Percentiles rank a stretch among this genome's conserved stretches.
Conservation (phyloP, 2,113 vertebrate genomes). For the Oryzias javanicus region DNA sequence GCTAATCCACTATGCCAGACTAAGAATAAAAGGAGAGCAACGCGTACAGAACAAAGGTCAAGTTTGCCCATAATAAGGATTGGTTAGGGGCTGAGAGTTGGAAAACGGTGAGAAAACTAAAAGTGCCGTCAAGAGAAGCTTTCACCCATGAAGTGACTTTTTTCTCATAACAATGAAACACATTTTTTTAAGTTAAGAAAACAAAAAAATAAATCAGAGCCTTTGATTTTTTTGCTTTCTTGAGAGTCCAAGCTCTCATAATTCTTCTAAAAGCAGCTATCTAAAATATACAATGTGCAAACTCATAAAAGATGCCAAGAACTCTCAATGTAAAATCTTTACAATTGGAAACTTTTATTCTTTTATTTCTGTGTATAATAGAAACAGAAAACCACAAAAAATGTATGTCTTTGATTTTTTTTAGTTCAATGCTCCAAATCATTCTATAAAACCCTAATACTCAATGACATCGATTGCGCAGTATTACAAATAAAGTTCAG, state of each 20-base stretch:
- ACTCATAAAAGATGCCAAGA: conserved; percentile 5
- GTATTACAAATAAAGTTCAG: conserved; percentile 18
- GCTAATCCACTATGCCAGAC: conserved; percentile 31
- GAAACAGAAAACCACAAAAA: conserved; percentile 11
- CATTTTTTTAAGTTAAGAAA: conserved; percentile 12
- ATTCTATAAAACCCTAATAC: conserved; percentile 13
- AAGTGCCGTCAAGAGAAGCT: conserved; percentile 35
- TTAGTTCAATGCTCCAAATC: conserved; percentile 14
- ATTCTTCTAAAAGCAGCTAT: conserved; percentile 13
- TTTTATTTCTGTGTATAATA: conserved; percentile 7
- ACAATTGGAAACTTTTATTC: conserved; percentile 10
- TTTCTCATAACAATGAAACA: conserved; percentile 14
- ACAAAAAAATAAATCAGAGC: neutral
- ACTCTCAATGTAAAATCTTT: conserved; percentile 14
- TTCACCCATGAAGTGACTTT: conserved; percentile 29
- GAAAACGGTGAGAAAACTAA: conserved; percentile 33
- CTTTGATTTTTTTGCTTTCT: conserved; percentile 10
- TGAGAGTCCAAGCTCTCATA: conserved; percentile 15
- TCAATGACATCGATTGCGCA: conserved; percentile 9
- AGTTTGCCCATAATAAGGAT: conserved; percentile 35
- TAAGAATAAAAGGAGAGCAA: conserved; percentile 49
- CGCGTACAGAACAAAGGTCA: conserved; percentile 50
- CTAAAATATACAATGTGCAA: conserved; percentile 27
- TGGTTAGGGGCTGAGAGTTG: conserved; percentile 42
- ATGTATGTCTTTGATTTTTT: conserved; percentile 6